phyloP scores from a whole-genome alignment of 2,888 invertebrate genomes.

The Heteropelma amictum region DNA sequence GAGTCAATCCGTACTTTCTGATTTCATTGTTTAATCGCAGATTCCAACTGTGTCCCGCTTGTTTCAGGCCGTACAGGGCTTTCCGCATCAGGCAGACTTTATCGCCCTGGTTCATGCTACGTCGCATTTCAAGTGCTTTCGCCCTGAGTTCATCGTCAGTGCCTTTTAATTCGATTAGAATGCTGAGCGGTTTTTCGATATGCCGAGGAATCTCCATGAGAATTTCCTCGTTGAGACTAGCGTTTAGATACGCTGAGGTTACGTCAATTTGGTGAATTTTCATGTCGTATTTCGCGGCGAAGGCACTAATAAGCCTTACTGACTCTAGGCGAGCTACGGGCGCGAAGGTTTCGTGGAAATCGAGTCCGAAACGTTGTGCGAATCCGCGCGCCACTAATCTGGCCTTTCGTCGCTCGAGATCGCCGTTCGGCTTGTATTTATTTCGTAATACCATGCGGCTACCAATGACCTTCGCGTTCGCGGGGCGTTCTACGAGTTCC shows the following conservation, averaged over 20 bases:
- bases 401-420: slow-evolving; percentile 48
- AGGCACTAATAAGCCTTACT: slow-evolving; percentile 9
- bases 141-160: neutral
- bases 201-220: slow-evolving; percentile 20
- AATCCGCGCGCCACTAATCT: slow-evolving; percentile 55
- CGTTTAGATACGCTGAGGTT: slow-evolving; percentile 44
- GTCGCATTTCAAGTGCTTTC: slow-evolving; percentile 29
- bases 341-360: slow-evolving; percentile 56
- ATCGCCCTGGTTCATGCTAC: neutral
- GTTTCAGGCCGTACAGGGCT: slow-evolving; percentile 41
- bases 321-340: slow-evolving; percentile 54
- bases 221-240: slow-evolving; percentile 3
- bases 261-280: slow-evolving; percentile 49
- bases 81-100: slow-evolving; percentile 36
- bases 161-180: neutral
- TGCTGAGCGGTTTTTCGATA: slow-evolving; percentile 2
- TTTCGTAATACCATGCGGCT: slow-evolving; percentile 47
- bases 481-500: slow-evolving; percentile 35
- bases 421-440: slow-evolving; percentile 41
- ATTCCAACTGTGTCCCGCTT: slow-evolving; percentile 42
- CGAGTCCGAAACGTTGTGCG: slow-evolving; percentile 45
- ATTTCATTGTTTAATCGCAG: slow-evolving; percentile 15
- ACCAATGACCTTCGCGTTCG: slow-evolving; percentile 29
- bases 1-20: slow-evolving; percentile 10
- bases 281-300: slow-evolving; percentile 36